Evolutionary conservation across 2,888 invertebrate species (phyloP), one percentile per base, ranked within the genome.

Genomic region (Trichogramma dendrolimi): DNA sequence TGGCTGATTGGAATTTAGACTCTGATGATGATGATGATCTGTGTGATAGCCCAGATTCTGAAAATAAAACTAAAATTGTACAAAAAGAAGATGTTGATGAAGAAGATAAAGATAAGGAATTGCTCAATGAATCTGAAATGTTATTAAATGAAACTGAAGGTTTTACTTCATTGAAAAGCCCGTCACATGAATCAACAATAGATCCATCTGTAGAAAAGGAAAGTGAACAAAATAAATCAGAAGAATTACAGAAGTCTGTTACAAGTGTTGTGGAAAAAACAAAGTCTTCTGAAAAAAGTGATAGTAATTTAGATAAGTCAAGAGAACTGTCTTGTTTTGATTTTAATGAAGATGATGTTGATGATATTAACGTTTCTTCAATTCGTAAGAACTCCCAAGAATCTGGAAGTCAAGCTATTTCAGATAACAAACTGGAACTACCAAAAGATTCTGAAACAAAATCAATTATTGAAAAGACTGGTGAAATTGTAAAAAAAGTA

Each of bases 1-100:
- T 91, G 61, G 89, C 89, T 1, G 91, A 92, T 72, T 92, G 91
- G 91, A 87, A 86, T 67, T 90, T 90, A 69, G 86, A 83, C 63
- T 83, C 82, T 14, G 81, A 82, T 47, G 81, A 81, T 41, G 81
- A 81, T 41, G 78, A 79, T 51, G 69, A 75, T 46, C 1, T 42
- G 66, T 46, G 69, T 6, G 69, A 66, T 64, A 48, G 7, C 8
- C n/a, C 43, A 41, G 27, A 55, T 11, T 51, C 7, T 55, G 4
- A 4, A 10, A 48, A 61, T 55, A 43, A 58, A 43, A 61, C 55
- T 38, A 48, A 61, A 11, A 58, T 59, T 11, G 41, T 47, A 4
- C 44, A 67, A 44, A 64, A 68, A 43, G 49, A 63, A 8, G 42
- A 59, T 7, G 8, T 54, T 42, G 63, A 68, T 58, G 69, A 71